Percentiles rank a stretch among this genome's conserved stretches.
Conservation (phyloP, 2,113 vertebrate species). For the Butorides virescens region DNA sequence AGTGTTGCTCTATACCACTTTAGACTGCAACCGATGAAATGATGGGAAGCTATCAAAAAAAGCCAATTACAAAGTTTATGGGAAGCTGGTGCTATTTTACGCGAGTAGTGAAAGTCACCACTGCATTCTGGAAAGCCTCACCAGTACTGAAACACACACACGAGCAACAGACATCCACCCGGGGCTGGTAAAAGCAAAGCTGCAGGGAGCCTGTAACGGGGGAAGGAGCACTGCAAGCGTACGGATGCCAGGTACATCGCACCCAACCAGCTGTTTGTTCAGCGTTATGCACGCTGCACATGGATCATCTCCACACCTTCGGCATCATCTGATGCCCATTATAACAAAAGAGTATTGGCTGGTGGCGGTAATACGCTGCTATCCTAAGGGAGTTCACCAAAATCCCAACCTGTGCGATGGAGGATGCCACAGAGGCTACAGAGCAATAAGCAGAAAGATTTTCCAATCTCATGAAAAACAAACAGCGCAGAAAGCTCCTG, state of each 20-base stretch:
- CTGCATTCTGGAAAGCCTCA: not conserved
- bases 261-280: no score
- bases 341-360: not conserved
- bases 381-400: not conserved
- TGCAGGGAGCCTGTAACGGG: not conserved
- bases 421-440: not conserved
- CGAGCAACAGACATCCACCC: not conserved
- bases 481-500: not conserved
- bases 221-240: not conserved
- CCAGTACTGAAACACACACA: not conserved
- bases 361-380: not conserved
- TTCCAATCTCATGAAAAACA: not conserved
- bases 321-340: not conserved
- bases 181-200: not conserved
- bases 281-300: not conserved
- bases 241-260: not conserved
- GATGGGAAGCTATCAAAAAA: not conserved
- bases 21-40: not conserved
- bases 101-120: not conserved
- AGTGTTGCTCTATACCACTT: not conserved
- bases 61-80: conserved; percentile 5
- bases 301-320: not conserved
- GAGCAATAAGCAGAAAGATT: not conserved
- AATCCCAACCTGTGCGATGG: not conserved
- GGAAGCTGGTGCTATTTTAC: not conserved